Conservation (phyloP, 23 tunicate species). For the Trididemnum miniatum region DNA sequence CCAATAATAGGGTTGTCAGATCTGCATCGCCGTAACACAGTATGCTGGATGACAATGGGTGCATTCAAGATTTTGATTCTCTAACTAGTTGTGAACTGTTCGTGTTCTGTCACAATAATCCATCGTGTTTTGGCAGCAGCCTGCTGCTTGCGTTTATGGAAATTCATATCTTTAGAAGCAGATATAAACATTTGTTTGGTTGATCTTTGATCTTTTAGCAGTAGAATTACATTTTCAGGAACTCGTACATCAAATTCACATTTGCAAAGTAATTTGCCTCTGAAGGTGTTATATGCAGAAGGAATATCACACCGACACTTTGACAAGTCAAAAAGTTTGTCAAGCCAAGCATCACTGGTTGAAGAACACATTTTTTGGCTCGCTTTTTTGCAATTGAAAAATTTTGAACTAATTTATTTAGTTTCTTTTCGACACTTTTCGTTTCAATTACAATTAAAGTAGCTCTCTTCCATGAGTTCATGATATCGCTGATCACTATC, state of each 20-base stretch:
- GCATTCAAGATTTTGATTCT: background rate
- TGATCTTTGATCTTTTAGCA: background rate
- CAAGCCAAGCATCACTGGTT: background rate
- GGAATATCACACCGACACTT: constrained; percentile 1
- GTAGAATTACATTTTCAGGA: background rate
- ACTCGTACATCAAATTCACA: constrained; percentile 3
- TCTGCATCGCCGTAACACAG: background rate
- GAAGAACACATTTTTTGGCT: constrained; percentile 6
- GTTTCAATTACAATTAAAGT: background rate
- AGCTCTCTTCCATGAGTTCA: constrained; percentile 1
- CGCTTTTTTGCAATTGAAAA: constrained; percentile 1
- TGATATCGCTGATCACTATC: constrained; percentile 8
- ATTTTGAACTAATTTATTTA: background rate
- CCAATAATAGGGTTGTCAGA: background rate
- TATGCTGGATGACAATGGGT: background rate
- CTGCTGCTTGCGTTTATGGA: background rate
- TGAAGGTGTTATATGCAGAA: background rate
- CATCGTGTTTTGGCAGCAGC: too few species aligned
- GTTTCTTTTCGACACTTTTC: background rate
- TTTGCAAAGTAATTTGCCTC: constrained; percentile 16
- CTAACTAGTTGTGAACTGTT: background rate
- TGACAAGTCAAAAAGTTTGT: constrained; percentile 12
- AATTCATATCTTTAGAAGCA: background rate
- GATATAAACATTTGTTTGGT: background rate
- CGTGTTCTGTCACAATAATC: too few species aligned